phyloP scores from a whole-genome alignment of 2,888 invertebrate genomes.

The Mythimna lalbum region DNA sequence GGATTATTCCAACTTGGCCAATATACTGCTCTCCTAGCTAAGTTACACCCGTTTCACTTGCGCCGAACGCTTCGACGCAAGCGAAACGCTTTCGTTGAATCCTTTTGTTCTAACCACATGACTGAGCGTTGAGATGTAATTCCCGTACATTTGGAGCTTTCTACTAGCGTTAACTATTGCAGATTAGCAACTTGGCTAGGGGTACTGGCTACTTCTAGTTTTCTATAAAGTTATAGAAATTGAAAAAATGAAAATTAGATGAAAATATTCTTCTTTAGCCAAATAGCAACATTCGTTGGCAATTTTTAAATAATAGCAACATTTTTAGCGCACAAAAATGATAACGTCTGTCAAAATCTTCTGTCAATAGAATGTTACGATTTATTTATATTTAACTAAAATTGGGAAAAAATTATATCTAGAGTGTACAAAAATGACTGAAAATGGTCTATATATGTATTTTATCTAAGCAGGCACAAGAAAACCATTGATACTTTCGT shows the following conservation, averaged over 20 bases:
- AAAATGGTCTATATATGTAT: not conserved
- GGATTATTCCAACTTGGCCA: not conserved
- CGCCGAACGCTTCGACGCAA: too few species aligned
- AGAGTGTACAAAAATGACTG: not conserved
- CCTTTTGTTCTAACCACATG: too few species aligned
- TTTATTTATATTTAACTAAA: conserved; percentile 20
- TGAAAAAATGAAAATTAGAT: too few species aligned
- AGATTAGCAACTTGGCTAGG: too few species aligned
- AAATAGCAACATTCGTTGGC: not conserved
- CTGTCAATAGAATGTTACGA: conserved; percentile 38
- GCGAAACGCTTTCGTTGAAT: too few species aligned
- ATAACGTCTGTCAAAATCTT: conserved; percentile 30
- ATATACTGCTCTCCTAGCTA: too few species aligned
- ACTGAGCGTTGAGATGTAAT: too few species aligned
- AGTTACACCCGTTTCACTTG: too few species aligned
- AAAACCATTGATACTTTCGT: not conserved
- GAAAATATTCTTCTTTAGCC: not conserved
- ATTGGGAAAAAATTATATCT: not conserved
- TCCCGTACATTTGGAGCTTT: too few species aligned
- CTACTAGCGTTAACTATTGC: too few species aligned
- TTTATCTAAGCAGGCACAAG: not conserved
- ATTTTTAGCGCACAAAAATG: conserved; percentile 25
- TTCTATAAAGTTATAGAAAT: not conserved
- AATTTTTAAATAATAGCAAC: conserved; percentile 7
- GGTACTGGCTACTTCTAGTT: not conserved